Conservation (phyloP, 35 echinoderm and acorn worm genomes). For the Anneissia japonica region DNA sequence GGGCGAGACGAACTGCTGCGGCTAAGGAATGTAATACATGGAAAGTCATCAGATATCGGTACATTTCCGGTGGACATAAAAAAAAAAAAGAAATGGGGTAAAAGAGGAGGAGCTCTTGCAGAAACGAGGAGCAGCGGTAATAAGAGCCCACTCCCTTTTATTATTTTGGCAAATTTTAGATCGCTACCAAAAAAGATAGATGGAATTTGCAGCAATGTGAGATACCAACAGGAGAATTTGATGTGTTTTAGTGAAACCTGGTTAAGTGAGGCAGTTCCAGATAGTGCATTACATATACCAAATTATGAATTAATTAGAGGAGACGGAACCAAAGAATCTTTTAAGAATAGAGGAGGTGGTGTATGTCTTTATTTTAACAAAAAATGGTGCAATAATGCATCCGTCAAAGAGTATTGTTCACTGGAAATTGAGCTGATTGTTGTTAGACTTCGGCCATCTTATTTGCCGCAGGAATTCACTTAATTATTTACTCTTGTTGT, state of each 20-base stretch:
- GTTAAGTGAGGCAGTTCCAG: conserved; percentile 30
- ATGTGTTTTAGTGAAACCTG: conserved; percentile 44
- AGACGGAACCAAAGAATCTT: conserved; percentile 40
- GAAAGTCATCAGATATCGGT: too few relatives aligned
- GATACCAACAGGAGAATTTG: conserved; percentile 6
- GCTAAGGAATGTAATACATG: too few relatives aligned
- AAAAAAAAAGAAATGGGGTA: too few relatives aligned
- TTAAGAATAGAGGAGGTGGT: conserved; percentile 23
- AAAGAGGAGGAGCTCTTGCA: too few relatives aligned
- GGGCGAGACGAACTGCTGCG: too few relatives aligned
- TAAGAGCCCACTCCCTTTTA: not conserved
- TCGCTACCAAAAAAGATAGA: conserved; percentile 6
- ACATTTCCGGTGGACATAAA: too few relatives aligned
- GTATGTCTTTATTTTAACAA: conserved; percentile 6
- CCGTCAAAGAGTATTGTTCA: conserved; percentile 22
- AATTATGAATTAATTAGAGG: conserved; percentile 14
- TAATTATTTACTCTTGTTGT: not conserved
- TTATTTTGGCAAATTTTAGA: not conserved
- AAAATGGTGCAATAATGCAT: not conserved
- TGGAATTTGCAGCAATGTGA: not conserved
- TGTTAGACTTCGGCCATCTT: not conserved
- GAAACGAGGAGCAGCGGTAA: too few relatives aligned
- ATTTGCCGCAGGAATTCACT: not conserved
- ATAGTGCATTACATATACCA: conserved; percentile 25
- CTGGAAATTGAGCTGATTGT: conserved; percentile 4